These are phyloP conservation scores for Novumbra hubbsi DNA, from an alignment of 2,797 vertebrate species.

Conservation along the genomic window DNA sequence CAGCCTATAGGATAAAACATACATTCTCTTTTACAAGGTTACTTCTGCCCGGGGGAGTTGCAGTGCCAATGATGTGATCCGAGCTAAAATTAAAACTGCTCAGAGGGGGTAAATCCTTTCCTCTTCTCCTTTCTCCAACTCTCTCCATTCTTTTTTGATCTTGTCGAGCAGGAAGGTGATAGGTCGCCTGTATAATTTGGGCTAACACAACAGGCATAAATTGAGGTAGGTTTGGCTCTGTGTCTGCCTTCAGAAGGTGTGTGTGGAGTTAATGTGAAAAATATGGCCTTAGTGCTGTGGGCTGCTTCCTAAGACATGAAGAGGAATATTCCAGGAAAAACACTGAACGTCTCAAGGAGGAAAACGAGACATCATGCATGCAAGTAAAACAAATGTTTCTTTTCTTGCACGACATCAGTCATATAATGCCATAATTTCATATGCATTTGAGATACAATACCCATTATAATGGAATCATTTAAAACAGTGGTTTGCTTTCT, in stretches of 20 bases:
- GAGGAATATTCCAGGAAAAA: neutral
- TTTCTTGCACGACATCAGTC: constrained; percentile 8
- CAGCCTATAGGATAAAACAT: constrained; percentile 42
- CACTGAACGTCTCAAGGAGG: neutral
- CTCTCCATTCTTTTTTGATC: constrained; percentile 40
- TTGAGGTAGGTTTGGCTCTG: constrained; percentile 24
- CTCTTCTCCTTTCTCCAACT: constrained; percentile 21
- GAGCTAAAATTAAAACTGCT: constrained; percentile 48
- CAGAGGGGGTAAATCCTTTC: constrained; percentile 34
- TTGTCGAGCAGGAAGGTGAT: constrained; percentile 38
- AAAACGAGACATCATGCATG: neutral
- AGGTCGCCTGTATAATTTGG: constrained; percentile 52
- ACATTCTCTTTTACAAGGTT: constrained; percentile 45
- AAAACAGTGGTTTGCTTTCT: neutral
- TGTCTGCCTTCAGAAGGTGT: constrained; percentile 31
- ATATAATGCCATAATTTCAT: neutral
- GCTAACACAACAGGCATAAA: constrained; percentile 49
- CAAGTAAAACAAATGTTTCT: neutral
- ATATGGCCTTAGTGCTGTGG: constrained; percentile 24
- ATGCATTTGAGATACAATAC: neutral
- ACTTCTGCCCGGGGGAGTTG: constrained; percentile 30
- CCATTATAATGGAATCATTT: neutral
- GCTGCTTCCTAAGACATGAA: neutral
- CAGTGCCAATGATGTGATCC: constrained; percentile 26
- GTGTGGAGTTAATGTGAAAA: constrained; percentile 50